Conservation (phyloP, 2,888 invertebrate species). For the Xestobium rufovillosum region DNA sequence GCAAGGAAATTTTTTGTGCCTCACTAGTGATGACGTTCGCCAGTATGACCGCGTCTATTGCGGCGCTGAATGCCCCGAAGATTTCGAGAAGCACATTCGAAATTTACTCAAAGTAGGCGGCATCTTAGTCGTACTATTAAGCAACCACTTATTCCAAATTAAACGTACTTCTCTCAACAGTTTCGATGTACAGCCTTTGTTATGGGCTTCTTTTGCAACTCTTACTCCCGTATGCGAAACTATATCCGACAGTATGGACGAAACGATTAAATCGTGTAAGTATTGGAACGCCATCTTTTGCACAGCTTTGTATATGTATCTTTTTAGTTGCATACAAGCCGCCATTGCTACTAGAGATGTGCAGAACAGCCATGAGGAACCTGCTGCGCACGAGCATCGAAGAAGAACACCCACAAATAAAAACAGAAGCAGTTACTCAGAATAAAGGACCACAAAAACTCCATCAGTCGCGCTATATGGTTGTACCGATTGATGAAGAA, state of each 20-base stretch:
- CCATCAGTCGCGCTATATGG: slow-evolving; percentile 34
- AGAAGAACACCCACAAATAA: slow-evolving; percentile 45
- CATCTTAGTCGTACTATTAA: slow-evolving; percentile 74
- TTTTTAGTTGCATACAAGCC: slow-evolving; percentile 52
- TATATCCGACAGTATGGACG: too few relatives aligned
- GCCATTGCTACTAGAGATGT: slow-evolving; percentile 51
- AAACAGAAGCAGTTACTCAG: slow-evolving; percentile 22
- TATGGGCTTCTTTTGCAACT: slow-evolving; percentile 74
- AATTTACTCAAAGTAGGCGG: slow-evolving; percentile 73
- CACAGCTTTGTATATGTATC: slow-evolving; percentile 14
- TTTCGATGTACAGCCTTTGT: slow-evolving; percentile 57
- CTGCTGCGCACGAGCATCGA: slow-evolving; percentile 51
- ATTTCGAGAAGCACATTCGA: slow-evolving; percentile 66
- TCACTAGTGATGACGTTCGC: slow-evolving; percentile 51
- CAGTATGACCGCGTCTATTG: slow-evolving; percentile 85
- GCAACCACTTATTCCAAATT: slow-evolving; percentile 69
- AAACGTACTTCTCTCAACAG: slow-evolving; percentile 52
- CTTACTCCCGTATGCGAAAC: slow-evolving; percentile 55
- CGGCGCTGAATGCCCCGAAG: slow-evolving; percentile 73
- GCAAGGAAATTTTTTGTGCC: slow-evolving; percentile 64
- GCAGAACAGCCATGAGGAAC: slow-evolving; percentile 51
- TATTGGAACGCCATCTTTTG: slow-evolving; percentile 9
- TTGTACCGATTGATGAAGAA: too few relatives aligned
- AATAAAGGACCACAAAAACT: slow-evolving; percentile 28
- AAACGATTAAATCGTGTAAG: too few relatives aligned